Base-by-base conservation (phyloP, 1,140 invertebrate species). In the Pararge aegeria region DNA sequence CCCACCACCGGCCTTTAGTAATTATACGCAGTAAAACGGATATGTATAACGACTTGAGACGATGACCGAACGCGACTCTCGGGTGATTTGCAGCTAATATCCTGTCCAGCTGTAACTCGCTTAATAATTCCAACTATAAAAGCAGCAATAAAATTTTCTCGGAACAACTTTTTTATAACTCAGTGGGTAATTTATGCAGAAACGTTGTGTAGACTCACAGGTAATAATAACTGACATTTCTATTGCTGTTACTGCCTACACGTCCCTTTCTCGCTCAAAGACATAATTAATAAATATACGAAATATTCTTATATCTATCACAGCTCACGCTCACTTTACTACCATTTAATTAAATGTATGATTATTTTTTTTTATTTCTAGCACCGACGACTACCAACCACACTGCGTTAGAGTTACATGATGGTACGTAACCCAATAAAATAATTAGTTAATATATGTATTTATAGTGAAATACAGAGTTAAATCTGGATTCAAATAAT, bases 1-100 rank as follows among this genome's bases (percentile, higher is more conserved):
- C 66, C 21, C 42, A 56, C 66, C 74, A 68, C 61, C 64, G 61
- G 70, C 62, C 68, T 80, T 69, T 60, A 78, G 71, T 80, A 80
- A 86, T 85, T 85, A 80, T 74, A 73, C 66, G 72, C 73, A 77
- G 67, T 80, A 78, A 83, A 82, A 79, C 78, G 76, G 74, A 86
- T 78, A 79, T 80, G 76, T 76, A 77, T 78, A 82, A 82, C 64
- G 70, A 72, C 76, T 74, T 75, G 70, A 72, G 70, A 78, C 75
- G 68, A 74, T 79, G 75, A 75, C 74, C 74, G 75, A 78, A 80
- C 59, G 66, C 66, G 49, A 53, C 58, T 61, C 54, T 72, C 44
- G 62, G 59, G 51, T 66, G 69, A 74, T 78, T 83, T 80, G 70
- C 74, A 68, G 71, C 73, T 74, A 78, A 84, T 83, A 80, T 77